A percentile compares a stretch with the other conserved stretches of the same genome.
These are phyloP conservation scores for Enteromius treurensis DNA, from an alignment of 2,797 vertebrate genomes.

Conservation along the genomic window DNA sequence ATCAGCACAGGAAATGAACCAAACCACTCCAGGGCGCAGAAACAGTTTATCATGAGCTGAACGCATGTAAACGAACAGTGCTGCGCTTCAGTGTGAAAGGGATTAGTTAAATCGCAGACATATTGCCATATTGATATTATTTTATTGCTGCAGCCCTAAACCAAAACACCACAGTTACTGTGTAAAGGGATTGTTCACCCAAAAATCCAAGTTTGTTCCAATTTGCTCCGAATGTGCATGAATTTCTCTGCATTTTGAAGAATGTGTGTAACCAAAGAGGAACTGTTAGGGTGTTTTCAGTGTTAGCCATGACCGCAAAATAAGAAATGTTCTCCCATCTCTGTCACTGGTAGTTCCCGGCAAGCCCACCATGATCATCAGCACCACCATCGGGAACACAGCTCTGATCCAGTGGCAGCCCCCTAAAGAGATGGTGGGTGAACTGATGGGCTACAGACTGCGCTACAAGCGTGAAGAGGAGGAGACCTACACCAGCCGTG, in stretches of 20 bases:
- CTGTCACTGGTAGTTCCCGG: constrained; percentile 83
- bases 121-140: not conserved
- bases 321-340: not conserved
- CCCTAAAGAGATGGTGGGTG: constrained; percentile 92
- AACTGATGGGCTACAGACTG: constrained; percentile 91
- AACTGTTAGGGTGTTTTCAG: not conserved
- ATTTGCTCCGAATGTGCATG: not conserved
- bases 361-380: constrained; percentile 96
- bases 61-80: not conserved
- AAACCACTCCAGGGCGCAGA: not conserved
- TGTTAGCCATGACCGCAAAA: not conserved
- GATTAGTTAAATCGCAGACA: not conserved
- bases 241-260: not conserved
- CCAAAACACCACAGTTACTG: not conserved
- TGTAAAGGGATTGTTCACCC: not conserved
- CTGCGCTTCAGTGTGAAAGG: not conserved
- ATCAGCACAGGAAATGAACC: not conserved
- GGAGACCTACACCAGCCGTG: constrained; percentile 81
- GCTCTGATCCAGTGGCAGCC: constrained; percentile 98
- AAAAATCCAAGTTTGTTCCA: not conserved
- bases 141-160: not conserved
- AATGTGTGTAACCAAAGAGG: not conserved
- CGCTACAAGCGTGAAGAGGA: constrained; percentile 90
- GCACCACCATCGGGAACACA: constrained; percentile 92
- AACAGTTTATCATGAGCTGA: not conserved